A percentile compares a stretch with the other conserved stretches of the same genome.
Conservation (phyloP, 2,888 invertebrate species). For the Invenusta paracnida region DNA sequence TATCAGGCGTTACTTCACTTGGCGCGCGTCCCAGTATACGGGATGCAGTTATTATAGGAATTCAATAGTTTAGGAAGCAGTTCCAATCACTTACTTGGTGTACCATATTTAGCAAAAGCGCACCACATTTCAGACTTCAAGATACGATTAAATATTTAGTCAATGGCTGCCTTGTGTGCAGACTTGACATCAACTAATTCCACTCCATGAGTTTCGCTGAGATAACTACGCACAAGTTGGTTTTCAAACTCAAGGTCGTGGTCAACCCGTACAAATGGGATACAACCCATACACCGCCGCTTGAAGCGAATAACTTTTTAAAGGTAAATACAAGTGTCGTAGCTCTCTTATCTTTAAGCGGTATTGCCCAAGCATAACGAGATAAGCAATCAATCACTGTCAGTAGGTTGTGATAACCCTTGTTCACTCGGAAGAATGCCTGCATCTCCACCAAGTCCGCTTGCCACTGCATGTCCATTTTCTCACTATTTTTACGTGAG, state of each 20-base stretch:
- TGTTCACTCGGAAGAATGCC: too few species aligned
- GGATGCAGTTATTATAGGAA: not conserved
- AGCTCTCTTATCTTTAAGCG: too few species aligned
- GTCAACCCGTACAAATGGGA: too few species aligned
- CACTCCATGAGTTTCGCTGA: not conserved
- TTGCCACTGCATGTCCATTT: too few species aligned
- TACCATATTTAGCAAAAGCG: not conserved
- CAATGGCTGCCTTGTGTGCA: not conserved
- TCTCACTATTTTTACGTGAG: too few species aligned
- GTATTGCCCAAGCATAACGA: too few species aligned
- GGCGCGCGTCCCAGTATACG: not conserved
- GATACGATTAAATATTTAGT: not conserved
- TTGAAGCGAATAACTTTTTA: too few species aligned
- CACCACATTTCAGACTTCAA: not conserved
- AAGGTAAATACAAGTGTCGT: too few species aligned
- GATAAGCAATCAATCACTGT: too few species aligned
- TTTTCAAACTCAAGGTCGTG: not conserved
- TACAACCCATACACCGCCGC: too few species aligned
- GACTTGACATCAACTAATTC: not conserved
- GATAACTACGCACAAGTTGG: not conserved
- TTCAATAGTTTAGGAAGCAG: not conserved
- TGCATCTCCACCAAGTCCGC: too few species aligned
- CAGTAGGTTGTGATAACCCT: too few species aligned
- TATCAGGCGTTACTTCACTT: not conserved
- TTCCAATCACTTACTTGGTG: not conserved